phyloP scores from a whole-genome alignment of 2,888 invertebrate genomes.

The Campaea margaritaria region DNA sequence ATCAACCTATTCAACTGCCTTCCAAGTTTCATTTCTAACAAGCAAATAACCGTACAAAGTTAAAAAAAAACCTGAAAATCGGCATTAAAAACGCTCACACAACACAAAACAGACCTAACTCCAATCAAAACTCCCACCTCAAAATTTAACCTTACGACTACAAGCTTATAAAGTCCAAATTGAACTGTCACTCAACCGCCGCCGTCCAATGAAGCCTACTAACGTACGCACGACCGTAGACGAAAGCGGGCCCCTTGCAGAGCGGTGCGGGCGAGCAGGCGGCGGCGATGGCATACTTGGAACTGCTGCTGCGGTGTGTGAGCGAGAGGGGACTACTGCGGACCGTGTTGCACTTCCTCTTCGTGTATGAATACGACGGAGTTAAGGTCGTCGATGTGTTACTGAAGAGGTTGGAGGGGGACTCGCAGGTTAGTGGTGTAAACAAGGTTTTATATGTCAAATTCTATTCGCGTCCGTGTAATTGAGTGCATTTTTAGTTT shows the following conservation, averaged over 20 bases:
- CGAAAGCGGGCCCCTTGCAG: slow-evolving; percentile 86
- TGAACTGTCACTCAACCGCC: slow-evolving; percentile 65
- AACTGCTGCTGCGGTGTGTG: slow-evolving; percentile 94
- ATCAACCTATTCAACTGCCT: not conserved
- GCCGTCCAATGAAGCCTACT: slow-evolving; percentile 54
- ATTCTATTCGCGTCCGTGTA: no score
- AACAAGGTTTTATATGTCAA: no score
- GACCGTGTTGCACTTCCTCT: slow-evolving; percentile 93
- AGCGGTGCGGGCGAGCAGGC: slow-evolving; percentile 94
- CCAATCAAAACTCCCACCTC: slow-evolving; percentile 9
- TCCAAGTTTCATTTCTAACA: not conserved
- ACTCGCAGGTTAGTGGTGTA: slow-evolving; percentile 87
- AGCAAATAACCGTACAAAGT: not conserved
- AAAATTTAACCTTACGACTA: slow-evolving; percentile 12
- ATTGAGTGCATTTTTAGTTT: no score
- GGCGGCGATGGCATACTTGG: slow-evolving; percentile 96
- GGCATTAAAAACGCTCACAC: slow-evolving; percentile 2
- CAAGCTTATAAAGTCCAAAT: slow-evolving; percentile 3
- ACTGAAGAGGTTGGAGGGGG: slow-evolving; percentile 90
- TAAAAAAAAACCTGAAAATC: not conserved
- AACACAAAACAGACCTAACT: slow-evolving; percentile 8
- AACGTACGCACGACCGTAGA: slow-evolving; percentile 69
- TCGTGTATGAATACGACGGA: slow-evolving; percentile 93
- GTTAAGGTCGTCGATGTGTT: slow-evolving; percentile 92
- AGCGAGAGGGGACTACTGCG: slow-evolving; percentile 93